Conservation (phyloP, 2,888 invertebrate genomes). For the Prostheceraeus crozeri region DNA sequence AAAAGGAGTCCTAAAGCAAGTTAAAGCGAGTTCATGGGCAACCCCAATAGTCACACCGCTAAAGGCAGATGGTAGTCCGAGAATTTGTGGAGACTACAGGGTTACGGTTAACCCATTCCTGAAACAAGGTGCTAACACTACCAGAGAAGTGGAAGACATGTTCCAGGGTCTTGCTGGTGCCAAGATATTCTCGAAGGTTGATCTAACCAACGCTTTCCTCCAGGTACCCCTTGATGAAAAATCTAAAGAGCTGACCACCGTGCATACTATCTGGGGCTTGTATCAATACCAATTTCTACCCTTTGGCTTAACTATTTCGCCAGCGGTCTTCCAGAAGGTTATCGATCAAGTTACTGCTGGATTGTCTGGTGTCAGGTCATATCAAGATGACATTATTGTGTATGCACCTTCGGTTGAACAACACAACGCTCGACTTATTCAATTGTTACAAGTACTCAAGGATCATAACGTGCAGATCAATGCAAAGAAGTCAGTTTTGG, state of each 20-base stretch:
- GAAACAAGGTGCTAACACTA: slow-evolving; percentile 8
- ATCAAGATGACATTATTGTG: slow-evolving; percentile 16
- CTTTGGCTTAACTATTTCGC: neutral
- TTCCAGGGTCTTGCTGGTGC: neutral
- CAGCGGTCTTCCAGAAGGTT: neutral
- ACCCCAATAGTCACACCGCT: slow-evolving; percentile 20
- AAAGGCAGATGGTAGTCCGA: neutral
- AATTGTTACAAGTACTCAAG: slow-evolving; percentile 1
- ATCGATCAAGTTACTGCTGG: neutral
- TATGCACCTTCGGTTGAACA: neutral
- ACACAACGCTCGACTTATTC: neutral
- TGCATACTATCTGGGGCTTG: neutral
- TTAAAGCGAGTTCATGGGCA: slow-evolving; percentile 3
- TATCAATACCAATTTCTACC: no score
- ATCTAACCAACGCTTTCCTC: slow-evolving; percentile 2
- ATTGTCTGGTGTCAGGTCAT: slow-evolving; percentile 10
- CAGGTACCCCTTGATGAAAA: neutral
- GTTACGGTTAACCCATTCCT: slow-evolving; percentile 15
- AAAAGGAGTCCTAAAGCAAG: neutral
- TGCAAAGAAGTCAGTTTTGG: neutral
- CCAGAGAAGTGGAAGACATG: slow-evolving; percentile 25
- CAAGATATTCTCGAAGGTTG: slow-evolving; percentile 6
- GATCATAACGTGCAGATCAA: slow-evolving; percentile 13
- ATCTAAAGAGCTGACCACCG: neutral
- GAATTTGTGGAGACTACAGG: slow-evolving; percentile 24